These are phyloP conservation scores for Eilema sororculum DNA, from an alignment of 2,888 invertebrate genomes.

Conservation along the genomic window DNA sequence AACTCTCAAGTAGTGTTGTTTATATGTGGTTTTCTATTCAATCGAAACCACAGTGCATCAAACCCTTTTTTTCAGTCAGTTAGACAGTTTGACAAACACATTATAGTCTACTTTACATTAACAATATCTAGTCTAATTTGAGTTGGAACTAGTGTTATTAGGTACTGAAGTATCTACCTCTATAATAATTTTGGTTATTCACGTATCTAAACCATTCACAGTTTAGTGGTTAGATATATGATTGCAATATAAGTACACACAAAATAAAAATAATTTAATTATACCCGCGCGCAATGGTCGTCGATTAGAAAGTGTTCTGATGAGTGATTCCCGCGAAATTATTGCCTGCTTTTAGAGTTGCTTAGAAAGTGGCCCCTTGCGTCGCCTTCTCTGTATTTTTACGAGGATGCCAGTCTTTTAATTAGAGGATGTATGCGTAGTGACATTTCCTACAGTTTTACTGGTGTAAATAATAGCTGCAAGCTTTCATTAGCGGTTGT, in stretches of 20 bases:
- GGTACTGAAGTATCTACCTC: neutral
- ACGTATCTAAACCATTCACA: neutral
- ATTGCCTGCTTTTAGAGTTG: conserved; percentile 78
- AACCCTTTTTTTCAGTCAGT: no score
- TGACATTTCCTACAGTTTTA: conserved; percentile 20
- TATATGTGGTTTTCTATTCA: no score
- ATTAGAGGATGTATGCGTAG: conserved; percentile 69
- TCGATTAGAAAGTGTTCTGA: conserved; percentile 85
- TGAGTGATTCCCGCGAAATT: conserved; percentile 83
- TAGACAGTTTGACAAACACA: no score
- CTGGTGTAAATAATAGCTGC: conserved; percentile 7
- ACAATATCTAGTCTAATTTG: neutral
- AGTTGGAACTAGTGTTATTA: neutral
- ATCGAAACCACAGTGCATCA: no score
- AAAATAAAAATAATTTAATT: conserved; percentile 67
- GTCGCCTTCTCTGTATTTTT: conserved; percentile 71
- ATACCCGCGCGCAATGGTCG: conserved; percentile 70
- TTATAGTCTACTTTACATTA: no score
- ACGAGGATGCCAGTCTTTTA: conserved; percentile 68
- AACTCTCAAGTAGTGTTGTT: neutral
- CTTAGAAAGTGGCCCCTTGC: conserved; percentile 80
- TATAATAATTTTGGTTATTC: neutral
- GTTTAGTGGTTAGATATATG: neutral
- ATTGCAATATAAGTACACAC: conserved; percentile 2
- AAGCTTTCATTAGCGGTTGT: neutral